Percentiles rank a stretch among this genome's conserved stretches.
Conservation (phyloP, 2,113 vertebrate genomes). For the Anhinga rufa region DNA sequence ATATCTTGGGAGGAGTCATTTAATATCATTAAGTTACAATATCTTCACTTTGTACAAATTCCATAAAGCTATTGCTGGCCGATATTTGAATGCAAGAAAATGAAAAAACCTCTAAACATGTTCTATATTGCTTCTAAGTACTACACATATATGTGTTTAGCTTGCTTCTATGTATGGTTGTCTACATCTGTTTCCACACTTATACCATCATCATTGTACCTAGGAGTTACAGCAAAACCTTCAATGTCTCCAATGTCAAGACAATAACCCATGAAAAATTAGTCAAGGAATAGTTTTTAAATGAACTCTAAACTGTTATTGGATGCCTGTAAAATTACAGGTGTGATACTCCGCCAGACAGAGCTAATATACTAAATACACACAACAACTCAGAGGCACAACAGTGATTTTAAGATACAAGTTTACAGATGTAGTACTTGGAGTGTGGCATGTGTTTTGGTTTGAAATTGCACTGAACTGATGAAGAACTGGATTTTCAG, state of each 20-base stretch:
- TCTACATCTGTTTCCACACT: not conserved
- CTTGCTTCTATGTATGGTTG: not conserved
- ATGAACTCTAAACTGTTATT: not conserved
- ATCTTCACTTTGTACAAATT: not conserved
- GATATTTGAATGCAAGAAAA: not conserved
- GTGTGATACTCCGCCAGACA: not conserved
- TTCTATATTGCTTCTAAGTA: not conserved
- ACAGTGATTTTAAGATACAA: not conserved
- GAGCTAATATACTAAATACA: not conserved
- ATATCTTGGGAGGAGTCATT: not conserved
- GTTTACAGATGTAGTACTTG: not conserved
- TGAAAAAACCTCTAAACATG: rapidly evolving
- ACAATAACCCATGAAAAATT: not conserved
- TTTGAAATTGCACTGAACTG: not conserved
- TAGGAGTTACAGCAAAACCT: not conserved
- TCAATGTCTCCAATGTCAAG: not conserved
- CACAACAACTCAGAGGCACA: not conserved
- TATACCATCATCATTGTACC: not conserved
- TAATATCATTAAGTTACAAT: conserved; percentile 1
- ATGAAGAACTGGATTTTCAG: not conserved
- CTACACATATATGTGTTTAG: not conserved
- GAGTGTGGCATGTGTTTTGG: not conserved
- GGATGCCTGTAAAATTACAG: not conserved
- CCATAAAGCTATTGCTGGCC: not conserved
- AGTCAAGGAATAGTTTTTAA: not conserved